Evolutionary conservation across 1,140 invertebrate genomes (phyloP).

Genomic region (Drosophila ananassae): DNA sequence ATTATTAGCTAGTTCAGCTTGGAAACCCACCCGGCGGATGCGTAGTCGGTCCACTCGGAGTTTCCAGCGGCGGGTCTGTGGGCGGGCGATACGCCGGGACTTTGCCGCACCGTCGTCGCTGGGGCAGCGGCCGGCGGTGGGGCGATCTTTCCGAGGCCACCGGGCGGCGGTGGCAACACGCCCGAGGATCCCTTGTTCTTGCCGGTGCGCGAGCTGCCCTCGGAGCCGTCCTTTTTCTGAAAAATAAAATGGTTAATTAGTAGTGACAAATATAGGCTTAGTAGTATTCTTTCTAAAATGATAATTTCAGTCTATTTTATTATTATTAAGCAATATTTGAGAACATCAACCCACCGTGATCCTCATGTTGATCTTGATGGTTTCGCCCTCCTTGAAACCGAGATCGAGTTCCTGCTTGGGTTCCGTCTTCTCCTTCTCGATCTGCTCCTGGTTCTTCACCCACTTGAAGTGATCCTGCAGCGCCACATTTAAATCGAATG

Average conservation of each 20-base stretch:
- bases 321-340: too few species aligned
- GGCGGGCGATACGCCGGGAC: slow-evolving; percentile 89
- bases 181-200: slow-evolving; percentile 85
- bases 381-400: slow-evolving; percentile 99
- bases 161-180: slow-evolving; percentile 79
- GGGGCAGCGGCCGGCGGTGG: slow-evolving; percentile 93
- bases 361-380: slow-evolving; percentile 99
- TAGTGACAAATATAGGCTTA: too few species aligned
- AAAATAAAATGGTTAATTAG: neutral
- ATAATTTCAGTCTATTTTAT: too few species aligned
- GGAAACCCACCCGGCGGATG: slow-evolving; percentile 87
- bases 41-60: slow-evolving; percentile 92
- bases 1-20: neutral
- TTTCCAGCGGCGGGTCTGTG: slow-evolving; percentile 86
- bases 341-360: slow-evolving; percentile 91
- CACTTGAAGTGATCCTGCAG: slow-evolving; percentile 99
- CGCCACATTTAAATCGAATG: slow-evolving; percentile 99
- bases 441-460: slow-evolving; percentile 95
- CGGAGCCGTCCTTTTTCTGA: slow-evolving; percentile 95
- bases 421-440: slow-evolving; percentile 91
- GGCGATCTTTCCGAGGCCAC: slow-evolving; percentile 87
- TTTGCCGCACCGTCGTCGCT: slow-evolving; percentile 85
- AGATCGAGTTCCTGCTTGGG: slow-evolving; percentile 94
- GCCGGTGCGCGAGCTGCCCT: slow-evolving; percentile 87
- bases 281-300: too few species aligned